Base-by-base conservation (phyloP, 1,140 invertebrate genomes). In the Trichomalopsis sarcophagae region DNA sequence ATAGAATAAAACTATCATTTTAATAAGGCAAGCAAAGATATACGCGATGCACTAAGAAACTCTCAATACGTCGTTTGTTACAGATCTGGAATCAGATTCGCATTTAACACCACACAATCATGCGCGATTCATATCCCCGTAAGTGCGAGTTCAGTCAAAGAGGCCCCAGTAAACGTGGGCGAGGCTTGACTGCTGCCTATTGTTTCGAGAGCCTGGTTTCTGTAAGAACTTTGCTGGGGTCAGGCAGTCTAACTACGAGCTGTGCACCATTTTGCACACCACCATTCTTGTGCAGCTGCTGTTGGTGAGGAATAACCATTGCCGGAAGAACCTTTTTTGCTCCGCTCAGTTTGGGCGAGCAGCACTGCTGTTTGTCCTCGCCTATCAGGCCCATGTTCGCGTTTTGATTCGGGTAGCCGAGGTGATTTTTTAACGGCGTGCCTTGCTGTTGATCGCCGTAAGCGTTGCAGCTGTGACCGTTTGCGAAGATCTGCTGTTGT, bases 161-260 rank as follows among this genome's bases (percentile, higher is more conserved):
- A 62, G 55, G 55, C 55, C 55, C 21, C 55, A 62, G 55, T 62
- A 62, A n/a, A n/a, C 55, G 55, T n/a, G 55, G 21, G 55, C 55
- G 55, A 62, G 55, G 55, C 55, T 62, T 62, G 17, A 62, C 17
- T 62, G n/a, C 11, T 30, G 17, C 44, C 74, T 83, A 84, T 89
- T 88, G 91, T 84, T 92, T 92, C 11, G 91, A 91, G 71, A 92
- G 87, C 81, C 90, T 91, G 13, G 91, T 92, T 69, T 92, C 91
- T 27, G 89, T 92, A 1, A 81, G 87, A 11, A 91, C 89, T 88
- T 92, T 92, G 47, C 90, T 91, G 5, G 91, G 91, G 55, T 92
- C 91, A 44, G 91, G 91, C 87, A 92, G 87, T 88, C 91, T 91
- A 27, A 92, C 91, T 0, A 92, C 91, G 73, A 91, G 87, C 69